Evolutionary conservation across 2,888 invertebrate species (phyloP).

Genomic region (Coelogynopora nodosa): DNA sequence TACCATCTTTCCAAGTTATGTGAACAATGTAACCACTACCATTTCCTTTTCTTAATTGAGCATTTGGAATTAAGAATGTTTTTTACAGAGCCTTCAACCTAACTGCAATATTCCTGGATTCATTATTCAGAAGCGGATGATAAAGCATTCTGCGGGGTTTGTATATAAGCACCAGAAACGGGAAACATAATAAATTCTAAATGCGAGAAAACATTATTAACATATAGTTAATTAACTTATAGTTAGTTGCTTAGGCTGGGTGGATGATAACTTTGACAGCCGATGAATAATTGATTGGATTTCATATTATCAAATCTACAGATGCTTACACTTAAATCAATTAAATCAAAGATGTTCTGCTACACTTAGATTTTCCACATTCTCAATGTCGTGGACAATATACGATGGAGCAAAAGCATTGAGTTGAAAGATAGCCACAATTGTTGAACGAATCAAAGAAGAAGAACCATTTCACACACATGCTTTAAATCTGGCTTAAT

Average conservation of each 20-base stretch:
- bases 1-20: neutral
- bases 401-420: neutral
- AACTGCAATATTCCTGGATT: neutral
- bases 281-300: slow-evolving; percentile 50
- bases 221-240: slow-evolving; percentile 35
- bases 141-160: neutral
- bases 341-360: slow-evolving; percentile 47
- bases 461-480: neutral
- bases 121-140: neutral
- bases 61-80: neutral
- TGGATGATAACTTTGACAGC: slow-evolving; percentile 47
- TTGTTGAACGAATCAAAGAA: neutral
- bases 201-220: neutral
- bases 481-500: neutral
- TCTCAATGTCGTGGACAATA: neutral
- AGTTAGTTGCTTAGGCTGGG: slow-evolving; percentile 48
- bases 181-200: neutral
- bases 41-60: neutral
- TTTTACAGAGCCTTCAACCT: neutral
- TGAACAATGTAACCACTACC: neutral
- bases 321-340: slow-evolving; percentile 44
- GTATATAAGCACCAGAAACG: neutral
- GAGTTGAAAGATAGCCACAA: neutral
- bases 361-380: slow-evolving; percentile 47
- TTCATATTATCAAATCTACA: slow-evolving; percentile 45